Evolutionary conservation across 2,797 vertebrate species (phyloP), one percentile per base, ranked within the genome.

Genomic region (Enteromius radiatus): DNA sequence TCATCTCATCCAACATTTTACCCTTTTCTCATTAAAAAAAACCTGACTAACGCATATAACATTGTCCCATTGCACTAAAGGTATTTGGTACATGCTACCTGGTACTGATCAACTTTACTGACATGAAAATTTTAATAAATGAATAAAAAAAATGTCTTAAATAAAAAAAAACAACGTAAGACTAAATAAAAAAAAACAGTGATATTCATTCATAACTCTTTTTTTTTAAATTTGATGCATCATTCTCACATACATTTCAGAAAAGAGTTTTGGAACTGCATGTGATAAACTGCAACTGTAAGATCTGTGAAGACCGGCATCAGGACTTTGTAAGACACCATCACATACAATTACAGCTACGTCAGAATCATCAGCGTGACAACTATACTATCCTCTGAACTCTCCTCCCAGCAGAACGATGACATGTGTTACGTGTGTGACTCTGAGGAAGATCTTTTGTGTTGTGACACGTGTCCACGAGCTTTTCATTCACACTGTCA

Each of bases 401-500:
- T 94, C 92, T 84, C 86, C 0, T 43, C 88, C 52, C 71, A 91
- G 86, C 87, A 85, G 73, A 94, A 94, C 2, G 92, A 95, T 21
- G 93, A 94, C 0, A 80, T 87, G 76, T 95, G 94, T 63, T 91
- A 10, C 65, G 33, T 89, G 64, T 95, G 94, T 81, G 81, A 82
- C 19, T 2, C 0, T 1, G 73, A 26, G 6, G 80, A 59, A n/a
- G 2, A 80, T 0, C 73, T 94, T 77, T 89, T 94, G 33, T 31
- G 68, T 45, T 95, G 94, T 73, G 90, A 93, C 8, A 0, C 26
- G 0, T 95, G 94, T 59, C 93, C 94, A 1, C 90, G 86, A 68
- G 90, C 93, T 70, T 95, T 94, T 87, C 94, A 95, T 87, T 84
- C 84, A 78, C 38, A 14, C 1, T 95, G 94, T 78, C 93, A 95